A percentile compares a stretch with the other conserved stretches of the same genome.
These are phyloP conservation scores for Morpho deidamia DNA, from an alignment of 2,888 invertebrate species.

Conservation along the genomic window DNA sequence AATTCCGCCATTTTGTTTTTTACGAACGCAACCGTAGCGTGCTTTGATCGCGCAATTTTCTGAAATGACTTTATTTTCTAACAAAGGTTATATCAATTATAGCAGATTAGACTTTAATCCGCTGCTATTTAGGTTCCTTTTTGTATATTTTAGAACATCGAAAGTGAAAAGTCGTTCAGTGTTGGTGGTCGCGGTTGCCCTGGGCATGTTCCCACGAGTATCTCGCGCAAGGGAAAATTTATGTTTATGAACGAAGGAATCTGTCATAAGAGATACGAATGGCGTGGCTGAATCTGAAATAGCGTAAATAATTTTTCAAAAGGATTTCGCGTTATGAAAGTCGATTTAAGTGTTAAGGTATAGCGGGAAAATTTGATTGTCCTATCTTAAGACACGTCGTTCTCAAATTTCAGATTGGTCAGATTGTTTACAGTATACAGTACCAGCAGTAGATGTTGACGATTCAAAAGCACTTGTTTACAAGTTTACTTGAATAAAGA, in stretches of 20 bases:
- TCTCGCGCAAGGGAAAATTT: slow-evolving; percentile 70
- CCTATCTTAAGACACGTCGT: too few relatives aligned
- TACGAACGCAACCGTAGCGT: slow-evolving; percentile 49
- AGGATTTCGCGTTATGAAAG: slow-evolving; percentile 20
- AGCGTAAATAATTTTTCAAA: slow-evolving; percentile 71
- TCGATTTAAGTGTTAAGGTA: not conserved
- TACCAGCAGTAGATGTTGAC: too few relatives aligned
- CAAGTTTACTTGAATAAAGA: too few relatives aligned
- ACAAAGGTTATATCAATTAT: slow-evolving; percentile 25
- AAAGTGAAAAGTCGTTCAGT: slow-evolving; percentile 72
- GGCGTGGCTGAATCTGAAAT: slow-evolving; percentile 65
- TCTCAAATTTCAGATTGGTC: too few relatives aligned
- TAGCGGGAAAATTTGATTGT: too few relatives aligned
- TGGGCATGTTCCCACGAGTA: slow-evolving; percentile 72
- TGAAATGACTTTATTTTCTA: slow-evolving; percentile 68
- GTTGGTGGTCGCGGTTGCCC: slow-evolving; percentile 68
- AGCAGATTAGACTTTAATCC: slow-evolving; percentile 28
- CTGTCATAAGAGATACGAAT: slow-evolving; percentile 73
- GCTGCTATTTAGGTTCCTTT: slow-evolving; percentile 33
- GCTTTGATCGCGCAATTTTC: slow-evolving; percentile 51
- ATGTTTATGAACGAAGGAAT: slow-evolving; percentile 76
- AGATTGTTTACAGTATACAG: too few relatives aligned
- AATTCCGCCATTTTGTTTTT: slow-evolving; percentile 59
- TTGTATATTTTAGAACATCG: slow-evolving; percentile 32
- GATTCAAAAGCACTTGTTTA: too few relatives aligned